Percentiles rank a stretch among this genome's conserved stretches.
Conservation (phyloP, 2,113 vertebrate genomes). For the Thunnus thynnus region DNA sequence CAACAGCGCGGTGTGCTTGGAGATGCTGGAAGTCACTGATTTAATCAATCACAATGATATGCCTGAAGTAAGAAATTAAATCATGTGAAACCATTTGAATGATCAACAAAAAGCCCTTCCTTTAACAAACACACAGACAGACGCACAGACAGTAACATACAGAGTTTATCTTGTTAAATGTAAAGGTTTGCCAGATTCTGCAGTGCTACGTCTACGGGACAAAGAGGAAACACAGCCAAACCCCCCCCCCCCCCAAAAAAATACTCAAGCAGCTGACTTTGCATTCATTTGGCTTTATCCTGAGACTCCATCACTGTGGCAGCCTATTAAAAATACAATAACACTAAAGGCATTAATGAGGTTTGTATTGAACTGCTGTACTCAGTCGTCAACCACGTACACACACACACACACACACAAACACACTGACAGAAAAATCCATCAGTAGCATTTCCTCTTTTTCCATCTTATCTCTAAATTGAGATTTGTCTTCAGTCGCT, state of each 20-base stretch:
- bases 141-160: neutral
- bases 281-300: slow-evolving; percentile 26
- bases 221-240: slow-evolving; percentile 16
- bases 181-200: slow-evolving; percentile 13
- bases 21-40: slow-evolving; percentile 1
- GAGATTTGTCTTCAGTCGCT: slow-evolving; percentile 30
- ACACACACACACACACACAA: slow-evolving; percentile 2
- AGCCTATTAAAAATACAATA: slow-evolving; percentile 70
- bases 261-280: slow-evolving; percentile 23
- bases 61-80: neutral
- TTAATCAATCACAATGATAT: slow-evolving; percentile 16
- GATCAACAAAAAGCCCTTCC: slow-evolving; percentile 3
- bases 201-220: slow-evolving; percentile 14
- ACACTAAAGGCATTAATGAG: slow-evolving; percentile 67
- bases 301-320: slow-evolving; percentile 48
- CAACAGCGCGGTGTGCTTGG: neutral
- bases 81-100: slow-evolving; percentile 7
- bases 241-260: neutral
- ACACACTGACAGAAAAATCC: neutral
- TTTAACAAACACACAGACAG: slow-evolving; percentile 5
- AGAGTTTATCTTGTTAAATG: neutral
- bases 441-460: slow-evolving; percentile 21
- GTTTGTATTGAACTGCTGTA: slow-evolving; percentile 64
- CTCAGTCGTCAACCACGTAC: neutral
- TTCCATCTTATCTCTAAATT: slow-evolving; percentile 52